Percentiles rank a stretch among this genome's conserved stretches.
Conservation (phyloP, 2,797 vertebrate genomes). For the Platalea minor region DNA sequence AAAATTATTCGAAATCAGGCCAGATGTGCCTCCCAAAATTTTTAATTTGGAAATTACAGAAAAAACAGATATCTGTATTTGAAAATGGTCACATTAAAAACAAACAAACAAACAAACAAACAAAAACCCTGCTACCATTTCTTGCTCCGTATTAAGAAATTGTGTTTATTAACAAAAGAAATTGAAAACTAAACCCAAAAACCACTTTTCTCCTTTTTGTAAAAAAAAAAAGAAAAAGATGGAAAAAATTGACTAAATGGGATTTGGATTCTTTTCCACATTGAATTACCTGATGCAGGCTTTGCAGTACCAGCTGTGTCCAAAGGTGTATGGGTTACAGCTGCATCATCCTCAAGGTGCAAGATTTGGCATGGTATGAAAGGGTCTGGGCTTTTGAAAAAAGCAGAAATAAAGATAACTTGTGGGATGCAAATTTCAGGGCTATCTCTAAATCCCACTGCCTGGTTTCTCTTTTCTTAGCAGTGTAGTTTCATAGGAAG, state of each 20-base stretch:
- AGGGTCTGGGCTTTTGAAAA: background rate
- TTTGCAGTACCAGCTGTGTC: background rate
- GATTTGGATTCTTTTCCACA: background rate
- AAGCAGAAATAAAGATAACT: background rate
- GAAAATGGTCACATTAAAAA: background rate
- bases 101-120: background rate
- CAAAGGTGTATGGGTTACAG: background rate
- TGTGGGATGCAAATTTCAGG: background rate
- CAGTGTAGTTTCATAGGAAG: background rate
- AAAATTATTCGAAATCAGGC: background rate
- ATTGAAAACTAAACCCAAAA: background rate
- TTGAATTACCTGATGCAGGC: background rate
- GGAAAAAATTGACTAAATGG: background rate
- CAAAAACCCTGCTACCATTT: rapidly evolving
- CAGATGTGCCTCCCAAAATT: background rate
- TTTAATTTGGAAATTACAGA: background rate
- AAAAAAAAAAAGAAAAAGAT: background rate
- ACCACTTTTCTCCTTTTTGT: rapidly evolving
- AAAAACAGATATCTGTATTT: background rate
- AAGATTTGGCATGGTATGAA: background rate
- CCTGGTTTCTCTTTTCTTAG: background rate
- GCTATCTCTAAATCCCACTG: background rate
- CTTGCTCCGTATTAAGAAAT: background rate
- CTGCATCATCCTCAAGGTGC: background rate
- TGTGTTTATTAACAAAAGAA: background rate